Conservation (phyloP, 2,888 invertebrate genomes). For the Loripinus fragilis region DNA sequence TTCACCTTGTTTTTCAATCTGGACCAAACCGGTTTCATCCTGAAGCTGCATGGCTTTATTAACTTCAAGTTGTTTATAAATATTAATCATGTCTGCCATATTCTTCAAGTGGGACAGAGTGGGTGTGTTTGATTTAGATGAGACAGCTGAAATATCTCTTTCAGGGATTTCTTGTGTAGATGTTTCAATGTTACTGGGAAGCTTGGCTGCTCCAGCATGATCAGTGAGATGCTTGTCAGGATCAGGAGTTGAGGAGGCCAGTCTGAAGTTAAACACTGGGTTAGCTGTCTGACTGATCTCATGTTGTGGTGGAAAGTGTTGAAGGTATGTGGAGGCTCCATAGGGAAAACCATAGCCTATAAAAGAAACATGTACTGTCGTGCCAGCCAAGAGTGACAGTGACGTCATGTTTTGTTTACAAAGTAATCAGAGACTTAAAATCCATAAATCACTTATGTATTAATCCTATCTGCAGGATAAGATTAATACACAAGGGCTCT, state of each 20-base stretch:
- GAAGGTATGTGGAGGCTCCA: slow-evolving; percentile 44
- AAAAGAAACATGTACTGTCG: no score
- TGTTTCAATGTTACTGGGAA: slow-evolving; percentile 35
- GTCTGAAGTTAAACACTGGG: slow-evolving; percentile 73
- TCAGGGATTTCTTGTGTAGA: slow-evolving; percentile 61
- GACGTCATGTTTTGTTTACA: no score
- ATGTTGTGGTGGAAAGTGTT: slow-evolving; percentile 36
- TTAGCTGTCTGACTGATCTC: slow-evolving; percentile 46
- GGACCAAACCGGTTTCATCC: slow-evolving; percentile 37
- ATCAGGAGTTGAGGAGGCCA: slow-evolving; percentile 78
- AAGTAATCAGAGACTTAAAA: no score
- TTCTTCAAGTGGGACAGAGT: slow-evolving; percentile 49
- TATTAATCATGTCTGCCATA: slow-evolving; percentile 59
- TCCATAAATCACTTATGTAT: no score
- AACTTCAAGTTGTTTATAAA: slow-evolving; percentile 52
- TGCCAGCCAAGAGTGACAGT: no score
- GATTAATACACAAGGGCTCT: no score
- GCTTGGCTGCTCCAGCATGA: slow-evolving; percentile 33
- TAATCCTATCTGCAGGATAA: no score
- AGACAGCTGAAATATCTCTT: slow-evolving; percentile 55
- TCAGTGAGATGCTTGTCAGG: slow-evolving; percentile 67
- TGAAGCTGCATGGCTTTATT: slow-evolving; percentile 46
- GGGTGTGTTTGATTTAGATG: slow-evolving; percentile 44
- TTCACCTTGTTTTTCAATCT: not conserved
- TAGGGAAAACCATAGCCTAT: slow-evolving; percentile 48